These are phyloP conservation scores for Hedychridium roseum DNA, from an alignment of 2,888 invertebrate species.

Conservation along the genomic window DNA sequence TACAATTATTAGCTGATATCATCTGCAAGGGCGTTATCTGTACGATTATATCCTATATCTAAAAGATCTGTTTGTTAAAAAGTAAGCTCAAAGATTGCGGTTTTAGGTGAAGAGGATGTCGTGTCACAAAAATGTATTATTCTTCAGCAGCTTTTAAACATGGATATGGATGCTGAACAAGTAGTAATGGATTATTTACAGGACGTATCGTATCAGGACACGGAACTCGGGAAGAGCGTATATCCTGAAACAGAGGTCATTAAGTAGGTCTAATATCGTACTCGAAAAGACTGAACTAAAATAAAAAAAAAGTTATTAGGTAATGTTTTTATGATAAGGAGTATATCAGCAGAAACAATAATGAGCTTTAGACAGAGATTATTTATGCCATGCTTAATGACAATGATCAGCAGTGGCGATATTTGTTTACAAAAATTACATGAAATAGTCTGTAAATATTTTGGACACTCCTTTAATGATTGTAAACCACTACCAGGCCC, in stretches of 20 bases:
- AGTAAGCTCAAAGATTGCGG: too few relatives aligned
- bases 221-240: slow-evolving; percentile 61
- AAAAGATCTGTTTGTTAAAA: too few relatives aligned
- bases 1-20: slow-evolving; percentile 42
- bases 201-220: slow-evolving; percentile 66
- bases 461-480: slow-evolving; percentile 11
- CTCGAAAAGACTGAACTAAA: too few relatives aligned
- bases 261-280: too few relatives aligned
- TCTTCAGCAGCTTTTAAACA: slow-evolving; percentile 55
- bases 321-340: slow-evolving; percentile 22
- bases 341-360: slow-evolving; percentile 26
- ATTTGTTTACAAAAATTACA: slow-evolving; percentile 33
- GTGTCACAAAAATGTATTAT: slow-evolving; percentile 54
- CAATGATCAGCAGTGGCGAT: slow-evolving; percentile 42
- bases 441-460: slow-evolving; percentile 25
- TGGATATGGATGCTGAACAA: slow-evolving; percentile 59
- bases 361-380: slow-evolving; percentile 35
- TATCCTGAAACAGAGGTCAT: slow-evolving; percentile 37
- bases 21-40: slow-evolving; percentile 39
- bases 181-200: slow-evolving; percentile 66
- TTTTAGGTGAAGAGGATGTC: slow-evolving; percentile 49
- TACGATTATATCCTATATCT: slow-evolving; percentile 16
- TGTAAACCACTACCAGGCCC: background rate
- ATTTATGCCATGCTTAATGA: slow-evolving; percentile 35
- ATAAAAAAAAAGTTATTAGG: background rate